These are phyloP conservation scores for Gastracanthus pulcherrimus DNA, from an alignment of 2,888 invertebrate species.

Conservation along the genomic window DNA sequence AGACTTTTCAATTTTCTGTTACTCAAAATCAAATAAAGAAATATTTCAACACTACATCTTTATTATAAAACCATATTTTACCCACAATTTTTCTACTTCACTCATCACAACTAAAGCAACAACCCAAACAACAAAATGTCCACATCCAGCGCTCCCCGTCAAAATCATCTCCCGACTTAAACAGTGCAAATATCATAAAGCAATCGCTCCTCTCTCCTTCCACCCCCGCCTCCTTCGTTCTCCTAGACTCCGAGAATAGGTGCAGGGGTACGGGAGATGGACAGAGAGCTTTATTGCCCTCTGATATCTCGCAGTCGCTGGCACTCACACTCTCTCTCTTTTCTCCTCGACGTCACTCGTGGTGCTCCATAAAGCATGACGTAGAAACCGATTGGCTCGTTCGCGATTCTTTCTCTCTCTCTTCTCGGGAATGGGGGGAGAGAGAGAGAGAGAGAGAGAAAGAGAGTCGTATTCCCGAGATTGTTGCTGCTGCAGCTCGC, in stretches of 20 bases:
- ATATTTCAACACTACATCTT: too few species aligned
- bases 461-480: conserved; percentile 52
- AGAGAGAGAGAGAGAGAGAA: conserved; percentile 5
- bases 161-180: conserved; percentile 6
- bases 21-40: too few species aligned
- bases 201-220: background rate
- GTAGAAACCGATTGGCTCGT: conserved; percentile 43
- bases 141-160: background rate
- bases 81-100: too few species aligned
- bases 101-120: background rate
- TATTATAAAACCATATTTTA: too few species aligned
- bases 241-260: background rate
- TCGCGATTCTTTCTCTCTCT: conserved; percentile 10
- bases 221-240: background rate
- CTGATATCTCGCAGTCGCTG: conserved; percentile 45
- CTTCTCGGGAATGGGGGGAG: background rate
- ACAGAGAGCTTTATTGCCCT: conserved; percentile 46
- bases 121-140: too few species aligned
- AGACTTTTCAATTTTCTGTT: too few species aligned
- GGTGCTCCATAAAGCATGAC: conserved; percentile 19
- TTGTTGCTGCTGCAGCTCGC: conserved; percentile 56
- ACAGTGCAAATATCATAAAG: conserved; percentile 11
- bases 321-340: too few species aligned
- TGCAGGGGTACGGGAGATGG: background rate
- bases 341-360: conserved; percentile 7